A percentile compares a stretch with the other conserved stretches of the same genome.
These are phyloP conservation scores for Netelia fuscicornis DNA, from an alignment of 2,888 invertebrate species.

Conservation along the genomic window DNA sequence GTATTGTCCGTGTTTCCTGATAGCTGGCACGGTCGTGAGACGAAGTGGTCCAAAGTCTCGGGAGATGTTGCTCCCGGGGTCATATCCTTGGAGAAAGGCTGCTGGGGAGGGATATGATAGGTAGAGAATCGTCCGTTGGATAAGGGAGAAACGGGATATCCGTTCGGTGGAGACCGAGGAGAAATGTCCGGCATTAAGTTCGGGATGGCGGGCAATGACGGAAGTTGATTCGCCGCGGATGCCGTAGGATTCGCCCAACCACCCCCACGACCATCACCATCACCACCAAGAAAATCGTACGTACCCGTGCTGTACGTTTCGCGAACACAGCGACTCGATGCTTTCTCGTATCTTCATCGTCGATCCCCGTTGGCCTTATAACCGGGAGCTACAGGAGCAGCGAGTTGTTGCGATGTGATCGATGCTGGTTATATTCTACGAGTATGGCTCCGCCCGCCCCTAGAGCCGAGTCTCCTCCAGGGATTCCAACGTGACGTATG, in stretches of 20 bases:
- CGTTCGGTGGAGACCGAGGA: constrained; percentile 82
- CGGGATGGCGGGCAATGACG: constrained; percentile 84
- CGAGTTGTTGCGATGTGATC: constrained; percentile 81
- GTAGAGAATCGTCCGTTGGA: constrained; percentile 31
- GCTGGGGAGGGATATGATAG: constrained; percentile 33
- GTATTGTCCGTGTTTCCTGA: constrained; percentile 6
- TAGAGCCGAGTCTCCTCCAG: constrained; percentile 74
- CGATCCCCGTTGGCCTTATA: constrained; percentile 55
- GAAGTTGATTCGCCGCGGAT: constrained; percentile 84
- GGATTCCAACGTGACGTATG: constrained; percentile 83
- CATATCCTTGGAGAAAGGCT: constrained; percentile 33
- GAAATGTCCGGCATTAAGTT: constrained; percentile 83
- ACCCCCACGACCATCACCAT: background rate
- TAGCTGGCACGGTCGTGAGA: constrained; percentile 12
- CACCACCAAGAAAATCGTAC: constrained; percentile 39
- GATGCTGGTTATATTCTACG: constrained; percentile 82
- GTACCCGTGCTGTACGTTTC: constrained; percentile 20
- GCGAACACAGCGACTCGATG: constrained; percentile 49
- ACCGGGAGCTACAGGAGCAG: constrained; percentile 73
- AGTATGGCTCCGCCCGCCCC: constrained; percentile 76
- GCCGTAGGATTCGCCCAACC: constrained; percentile 70
- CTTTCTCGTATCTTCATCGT: constrained; percentile 40
- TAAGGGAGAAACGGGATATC: constrained; percentile 67
- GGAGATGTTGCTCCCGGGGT: constrained; percentile 41
- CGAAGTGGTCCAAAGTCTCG: constrained; percentile 51